phyloP scores from a whole-genome alignment of 1,140 invertebrate genomes.

The Micrasema minimum region DNA sequence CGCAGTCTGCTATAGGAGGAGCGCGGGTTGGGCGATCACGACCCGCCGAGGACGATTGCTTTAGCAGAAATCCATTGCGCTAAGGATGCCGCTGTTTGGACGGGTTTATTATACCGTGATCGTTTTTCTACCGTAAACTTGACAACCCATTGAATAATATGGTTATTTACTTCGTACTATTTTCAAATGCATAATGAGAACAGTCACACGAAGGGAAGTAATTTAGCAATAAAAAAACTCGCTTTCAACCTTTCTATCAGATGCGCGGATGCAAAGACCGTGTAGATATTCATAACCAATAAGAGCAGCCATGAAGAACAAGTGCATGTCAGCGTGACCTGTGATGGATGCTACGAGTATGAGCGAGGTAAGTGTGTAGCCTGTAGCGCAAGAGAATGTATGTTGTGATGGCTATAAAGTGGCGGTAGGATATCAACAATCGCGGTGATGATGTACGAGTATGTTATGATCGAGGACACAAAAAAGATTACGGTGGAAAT shows the following conservation, averaged over 20 bases:
- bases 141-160: slow-evolving; percentile 7
- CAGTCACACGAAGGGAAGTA: too few relatives aligned
- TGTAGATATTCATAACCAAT: slow-evolving; percentile 1
- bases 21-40: slow-evolving; percentile 49
- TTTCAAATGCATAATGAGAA: too few relatives aligned
- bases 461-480: slow-evolving; percentile 9
- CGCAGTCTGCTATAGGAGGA: slow-evolving; percentile 30
- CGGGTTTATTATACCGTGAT: slow-evolving; percentile 26
- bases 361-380: too few relatives aligned
- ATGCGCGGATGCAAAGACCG: background rate
- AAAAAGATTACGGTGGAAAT: slow-evolving; percentile 1
- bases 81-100: slow-evolving; percentile 26
- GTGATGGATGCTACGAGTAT: background rate
- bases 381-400: background rate
- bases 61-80: slow-evolving; percentile 22
- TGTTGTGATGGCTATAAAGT: too few relatives aligned
- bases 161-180: background rate
- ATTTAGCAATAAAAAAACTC: too few relatives aligned
- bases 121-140: slow-evolving; percentile 5
- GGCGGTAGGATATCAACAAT: slow-evolving; percentile 7
- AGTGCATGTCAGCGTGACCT: slow-evolving; percentile 15
- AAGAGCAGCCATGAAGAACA: slow-evolving; percentile 2
- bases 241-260: too few relatives aligned
- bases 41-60: slow-evolving; percentile 41
- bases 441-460: background rate